phyloP scores from a whole-genome alignment of 2,797 vertebrate species.

The Zalophus californianus region DNA sequence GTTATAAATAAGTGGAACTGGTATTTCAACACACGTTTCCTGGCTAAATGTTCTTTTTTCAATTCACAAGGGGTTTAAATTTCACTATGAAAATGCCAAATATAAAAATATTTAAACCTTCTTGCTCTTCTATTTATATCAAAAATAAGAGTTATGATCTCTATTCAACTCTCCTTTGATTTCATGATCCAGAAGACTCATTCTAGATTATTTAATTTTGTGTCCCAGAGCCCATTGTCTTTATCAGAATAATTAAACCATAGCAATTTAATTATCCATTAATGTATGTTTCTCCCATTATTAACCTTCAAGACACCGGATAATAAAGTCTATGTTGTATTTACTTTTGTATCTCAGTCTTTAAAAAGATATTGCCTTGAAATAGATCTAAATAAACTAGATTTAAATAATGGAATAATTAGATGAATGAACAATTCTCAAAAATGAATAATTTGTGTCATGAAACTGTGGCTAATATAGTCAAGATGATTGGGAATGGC shows the following conservation, averaged over 20 bases:
- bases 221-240: background rate
- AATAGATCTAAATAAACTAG: background rate
- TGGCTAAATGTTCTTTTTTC: background rate
- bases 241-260: background rate
- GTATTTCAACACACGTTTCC: background rate
- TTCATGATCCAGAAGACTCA: background rate
- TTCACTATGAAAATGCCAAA: background rate
- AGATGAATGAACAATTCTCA: background rate
- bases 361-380: background rate
- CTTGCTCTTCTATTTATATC: background rate
- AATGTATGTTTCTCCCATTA: background rate
- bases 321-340: background rate
- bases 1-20: background rate
- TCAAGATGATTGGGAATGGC: too few species aligned
- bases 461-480: background rate
- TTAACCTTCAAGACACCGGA: background rate
- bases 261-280: background rate
- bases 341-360: background rate
- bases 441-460: background rate
- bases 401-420: background rate
- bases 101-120: background rate
- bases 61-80: background rate
- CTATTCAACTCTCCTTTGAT: background rate
- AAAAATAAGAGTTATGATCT: background rate
- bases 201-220: background rate